Percentiles rank a stretch among this genome's conserved stretches.
These are phyloP conservation scores for Plectropomus leopardus DNA, from an alignment of 2,113 vertebrate species.

Conservation along the genomic window DNA sequence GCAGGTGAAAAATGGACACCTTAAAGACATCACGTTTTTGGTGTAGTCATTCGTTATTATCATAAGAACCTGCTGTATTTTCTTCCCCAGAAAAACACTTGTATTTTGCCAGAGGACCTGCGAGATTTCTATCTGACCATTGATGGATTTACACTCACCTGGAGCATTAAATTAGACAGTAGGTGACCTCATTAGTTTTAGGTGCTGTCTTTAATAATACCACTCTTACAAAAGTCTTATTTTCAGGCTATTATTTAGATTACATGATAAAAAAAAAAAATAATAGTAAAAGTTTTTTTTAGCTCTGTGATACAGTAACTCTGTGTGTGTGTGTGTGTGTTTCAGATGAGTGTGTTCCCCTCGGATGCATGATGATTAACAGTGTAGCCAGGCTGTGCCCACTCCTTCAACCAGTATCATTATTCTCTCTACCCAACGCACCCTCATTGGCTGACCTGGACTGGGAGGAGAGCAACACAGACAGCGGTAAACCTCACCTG, in stretches of 20 bases:
- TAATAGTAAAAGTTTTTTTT: no score
- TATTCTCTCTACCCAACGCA: slow-evolving; percentile 91
- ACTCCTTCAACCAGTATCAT: slow-evolving; percentile 84
- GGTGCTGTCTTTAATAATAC: neutral
- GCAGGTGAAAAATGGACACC: slow-evolving; percentile 83
- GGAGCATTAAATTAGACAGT: slow-evolving; percentile 94
- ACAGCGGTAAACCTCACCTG: slow-evolving; percentile 76
- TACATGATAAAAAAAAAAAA: neutral
- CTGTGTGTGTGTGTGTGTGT: slow-evolving; percentile 52
- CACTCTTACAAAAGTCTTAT: neutral
- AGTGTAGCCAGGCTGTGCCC: slow-evolving; percentile 87
- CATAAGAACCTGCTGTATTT: neutral
- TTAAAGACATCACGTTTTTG: neutral
- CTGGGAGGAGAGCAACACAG: slow-evolving; percentile 85
- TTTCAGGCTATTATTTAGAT: neutral
- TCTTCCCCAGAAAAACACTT: slow-evolving; percentile 90
- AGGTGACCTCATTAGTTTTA: slow-evolving; percentile 58
- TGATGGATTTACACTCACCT: slow-evolving; percentile 94
- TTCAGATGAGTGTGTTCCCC: slow-evolving; percentile 89
- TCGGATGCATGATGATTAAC: slow-evolving; percentile 94
- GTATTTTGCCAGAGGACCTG: slow-evolving; percentile 93
- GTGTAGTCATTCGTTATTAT: neutral
- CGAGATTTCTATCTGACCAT: slow-evolving; percentile 96
- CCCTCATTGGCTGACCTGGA: slow-evolving; percentile 93
- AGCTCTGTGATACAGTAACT: neutral